phyloP scores from a whole-genome alignment of 1,140 invertebrate species.

The Idris sp. region DNA sequence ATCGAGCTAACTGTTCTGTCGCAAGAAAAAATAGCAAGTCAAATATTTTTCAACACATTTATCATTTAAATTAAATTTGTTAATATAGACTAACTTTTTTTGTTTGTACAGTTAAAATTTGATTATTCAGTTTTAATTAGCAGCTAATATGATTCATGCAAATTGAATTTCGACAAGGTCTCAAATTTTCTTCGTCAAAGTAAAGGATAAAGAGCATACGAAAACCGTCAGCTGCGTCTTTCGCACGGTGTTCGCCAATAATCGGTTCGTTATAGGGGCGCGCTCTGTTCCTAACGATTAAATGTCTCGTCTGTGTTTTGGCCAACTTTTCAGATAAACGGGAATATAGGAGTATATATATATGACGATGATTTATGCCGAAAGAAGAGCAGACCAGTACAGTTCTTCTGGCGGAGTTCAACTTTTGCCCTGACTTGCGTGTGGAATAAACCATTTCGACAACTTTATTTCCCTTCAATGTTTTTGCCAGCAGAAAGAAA shows the following conservation, averaged over 20 bases:
- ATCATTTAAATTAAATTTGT: too few species aligned
- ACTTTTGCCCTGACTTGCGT: conserved; percentile 39
- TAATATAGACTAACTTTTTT: too few species aligned
- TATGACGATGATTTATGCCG: conserved; percentile 56
- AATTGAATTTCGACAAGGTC: too few species aligned
- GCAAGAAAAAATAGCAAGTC: too few species aligned
- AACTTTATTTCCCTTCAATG: conserved; percentile 3
- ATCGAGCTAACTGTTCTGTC: background rate
- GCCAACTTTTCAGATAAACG: conserved; percentile 59
- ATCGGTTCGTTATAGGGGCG: conserved; percentile 65
- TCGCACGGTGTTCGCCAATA: conserved; percentile 73
- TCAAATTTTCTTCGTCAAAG: conserved; percentile 55
- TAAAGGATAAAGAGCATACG: conserved; percentile 57
- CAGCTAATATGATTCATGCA: too few species aligned
- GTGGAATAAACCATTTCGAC: conserved; percentile 35
- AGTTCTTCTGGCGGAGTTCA: conserved; percentile 35
- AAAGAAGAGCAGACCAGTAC: conserved; percentile 20
- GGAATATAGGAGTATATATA: too few species aligned
- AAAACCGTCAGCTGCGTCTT: conserved; percentile 73
- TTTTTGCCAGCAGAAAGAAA: conserved; percentile 20
- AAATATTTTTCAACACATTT: too few species aligned
- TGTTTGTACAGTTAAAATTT: too few species aligned
- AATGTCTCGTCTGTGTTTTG: conserved; percentile 55
- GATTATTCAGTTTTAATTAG: too few species aligned
- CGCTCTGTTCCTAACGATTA: conserved; percentile 58